phyloP scores from a whole-genome alignment of 2,113 vertebrate genomes.

The Brachyhypopomus occidentalis region DNA sequence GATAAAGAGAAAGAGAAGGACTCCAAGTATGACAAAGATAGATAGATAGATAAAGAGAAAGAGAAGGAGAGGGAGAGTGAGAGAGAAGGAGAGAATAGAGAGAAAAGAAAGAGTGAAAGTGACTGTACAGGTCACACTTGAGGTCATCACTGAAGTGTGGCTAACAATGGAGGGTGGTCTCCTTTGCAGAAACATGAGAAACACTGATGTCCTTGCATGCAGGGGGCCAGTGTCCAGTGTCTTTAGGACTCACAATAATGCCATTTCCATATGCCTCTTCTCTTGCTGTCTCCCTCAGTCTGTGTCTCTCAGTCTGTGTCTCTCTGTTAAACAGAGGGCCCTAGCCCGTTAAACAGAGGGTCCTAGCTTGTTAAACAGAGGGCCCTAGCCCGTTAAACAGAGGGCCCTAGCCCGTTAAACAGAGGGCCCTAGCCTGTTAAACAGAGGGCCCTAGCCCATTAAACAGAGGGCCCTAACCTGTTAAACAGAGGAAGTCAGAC shows the following conservation, averaged over 20 bases:
- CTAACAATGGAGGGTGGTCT: slow-evolving; percentile 32
- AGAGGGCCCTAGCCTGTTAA: no score
- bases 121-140: slow-evolving; percentile 29
- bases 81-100: neutral
- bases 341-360: no score
- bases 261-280: neutral
- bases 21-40: no score
- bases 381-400: no score
- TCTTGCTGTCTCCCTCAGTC: neutral
- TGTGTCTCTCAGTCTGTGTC: neutral
- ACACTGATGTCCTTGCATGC: neutral
- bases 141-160: slow-evolving; percentile 39
- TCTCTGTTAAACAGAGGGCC: no score
- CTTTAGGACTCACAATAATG: neutral
- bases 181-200: slow-evolving; percentile 11
- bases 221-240: neutral
- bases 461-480: no score
- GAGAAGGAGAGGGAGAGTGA: neutral
- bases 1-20: no score
- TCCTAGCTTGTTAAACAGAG: no score
- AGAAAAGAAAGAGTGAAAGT: slow-evolving; percentile 9
- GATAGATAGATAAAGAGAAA: no score
- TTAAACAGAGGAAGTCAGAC: no score
- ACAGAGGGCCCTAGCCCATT: no score
- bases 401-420: no score